Evolutionary conservation across 1,140 invertebrate species (phyloP), one percentile per base, ranked within the genome.

Genomic region (Zaprionus vittiger): DNA sequence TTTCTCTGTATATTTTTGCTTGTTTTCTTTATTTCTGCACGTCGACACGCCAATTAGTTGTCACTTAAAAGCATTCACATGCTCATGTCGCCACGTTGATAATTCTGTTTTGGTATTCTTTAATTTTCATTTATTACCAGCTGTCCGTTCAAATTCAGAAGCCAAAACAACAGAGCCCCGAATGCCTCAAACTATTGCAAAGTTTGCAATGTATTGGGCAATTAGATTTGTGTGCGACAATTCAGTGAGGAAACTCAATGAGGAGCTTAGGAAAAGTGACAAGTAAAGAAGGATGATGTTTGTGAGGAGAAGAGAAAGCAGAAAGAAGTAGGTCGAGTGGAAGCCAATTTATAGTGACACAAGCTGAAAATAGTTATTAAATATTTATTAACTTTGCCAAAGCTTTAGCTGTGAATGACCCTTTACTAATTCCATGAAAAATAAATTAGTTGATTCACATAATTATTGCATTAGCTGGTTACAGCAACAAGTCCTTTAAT

Each of bases 51-150:
- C 72, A 87, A 78, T 81, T 83, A 87, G 77, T 89, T 89, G 85
- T 89, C 84, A 89, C 85, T 89, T 90, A 84, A 89, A 89, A 89
- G 85, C 84, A 79, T 90, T 89, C 81, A 76, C 85, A 79, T 89
- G 84, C 85, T 89, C 55, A 70, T 64, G 54, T 71, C 54, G 63
- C 15, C 11, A 24, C 24, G 37, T 24, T 62, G 67, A n/a, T 61
- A 34, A 55, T 61, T 56, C 20, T 52, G 52, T 69, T 38, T 70
- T 70, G 28, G 41, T 15, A 17, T 55, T 64, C 37, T 59, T 70
- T 60, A 41, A 68, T 73, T 73, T 67, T 62, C 34, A 68, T 73
- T 73, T 59, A 73, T 68, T 68, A 67, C 41, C 49, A 34, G 49
- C 64, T 68, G 64, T 73, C 64, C 34, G 14, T 56, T 61, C n/a